A percentile compares a stretch with the other conserved stretches of the same genome.
phyloP scores from a whole-genome alignment of 2,113 vertebrate genomes.

The Tympanuchus pallidicinctus region DNA sequence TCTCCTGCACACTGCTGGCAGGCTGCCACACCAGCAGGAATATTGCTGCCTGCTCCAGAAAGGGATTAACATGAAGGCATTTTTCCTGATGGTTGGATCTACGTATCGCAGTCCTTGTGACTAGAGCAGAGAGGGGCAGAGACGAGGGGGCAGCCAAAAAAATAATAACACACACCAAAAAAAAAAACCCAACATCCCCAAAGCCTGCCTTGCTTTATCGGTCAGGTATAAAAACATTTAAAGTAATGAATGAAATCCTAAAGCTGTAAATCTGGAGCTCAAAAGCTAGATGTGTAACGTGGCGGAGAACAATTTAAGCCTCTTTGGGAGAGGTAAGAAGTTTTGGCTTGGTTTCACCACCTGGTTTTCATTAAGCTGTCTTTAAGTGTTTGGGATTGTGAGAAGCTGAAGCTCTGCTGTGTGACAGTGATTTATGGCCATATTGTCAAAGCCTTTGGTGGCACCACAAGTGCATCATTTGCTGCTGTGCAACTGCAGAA shows the following conservation, averaged over 20 bases:
- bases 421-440: slow-evolving; percentile 69
- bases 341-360: slow-evolving; percentile 69
- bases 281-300: slow-evolving; percentile 50
- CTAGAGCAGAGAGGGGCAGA: slow-evolving; percentile 34
- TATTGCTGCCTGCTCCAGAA: slow-evolving; percentile 67
- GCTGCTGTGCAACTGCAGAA: slow-evolving; percentile 39
- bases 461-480: slow-evolving; percentile 45
- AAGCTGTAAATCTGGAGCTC: slow-evolving; percentile 77
- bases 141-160: background rate
- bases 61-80: slow-evolving; percentile 69
- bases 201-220: slow-evolving; percentile 57
- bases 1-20: slow-evolving; percentile 61
- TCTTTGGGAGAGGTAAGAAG: slow-evolving; percentile 65
- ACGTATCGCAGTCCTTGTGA: slow-evolving; percentile 67
- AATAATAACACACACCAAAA: background rate
- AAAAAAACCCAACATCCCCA: no score
- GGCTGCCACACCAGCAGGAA: slow-evolving; percentile 49
- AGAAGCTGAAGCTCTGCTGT: slow-evolving; percentile 67
- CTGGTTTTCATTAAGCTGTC: slow-evolving; percentile 78
- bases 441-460: slow-evolving; percentile 15
- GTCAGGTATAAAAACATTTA: slow-evolving; percentile 73
- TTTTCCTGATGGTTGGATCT: slow-evolving; percentile 72
- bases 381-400: slow-evolving; percentile 69
- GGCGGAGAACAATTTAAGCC: slow-evolving; percentile 64
- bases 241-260: slow-evolving; percentile 82